Conservation (phyloP, 1,140 invertebrate species). For the Laodelphax striatellus region DNA sequence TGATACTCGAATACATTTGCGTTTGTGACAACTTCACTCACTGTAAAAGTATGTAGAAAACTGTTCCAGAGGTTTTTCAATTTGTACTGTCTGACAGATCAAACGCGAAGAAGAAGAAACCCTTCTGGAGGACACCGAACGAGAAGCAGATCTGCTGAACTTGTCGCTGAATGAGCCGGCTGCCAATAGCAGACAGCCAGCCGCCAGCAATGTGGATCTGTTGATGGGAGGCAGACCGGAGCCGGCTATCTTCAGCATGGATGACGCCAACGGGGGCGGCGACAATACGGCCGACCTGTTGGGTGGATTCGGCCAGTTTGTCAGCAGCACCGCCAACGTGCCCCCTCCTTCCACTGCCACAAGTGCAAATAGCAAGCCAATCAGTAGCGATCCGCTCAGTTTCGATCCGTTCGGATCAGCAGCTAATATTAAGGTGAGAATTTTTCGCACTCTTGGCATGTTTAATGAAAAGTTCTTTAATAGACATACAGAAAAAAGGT, state of each 20-base stretch:
- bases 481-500: too few relatives aligned
- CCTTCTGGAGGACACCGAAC: slow-evolving; percentile 12
- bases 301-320: slow-evolving; percentile 8
- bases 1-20: too few relatives aligned
- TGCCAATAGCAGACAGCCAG: not conserved
- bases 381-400: slow-evolving; percentile 2
- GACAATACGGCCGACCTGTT: not conserved
- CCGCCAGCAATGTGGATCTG: not conserved
- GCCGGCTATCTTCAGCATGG: not conserved
- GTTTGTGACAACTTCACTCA: too few relatives aligned
- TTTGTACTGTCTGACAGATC: too few relatives aligned
- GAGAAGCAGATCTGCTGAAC: slow-evolving; percentile 5
- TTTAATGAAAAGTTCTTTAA: too few relatives aligned
- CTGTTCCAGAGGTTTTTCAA: too few relatives aligned
- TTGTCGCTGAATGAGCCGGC: not conserved
- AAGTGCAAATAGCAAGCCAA: not conserved
- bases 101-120: slow-evolving; percentile 7
- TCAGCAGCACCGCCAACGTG: not conserved
- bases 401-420: slow-evolving; percentile 9
- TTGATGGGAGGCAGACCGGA: not conserved
- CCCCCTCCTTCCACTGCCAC: not conserved
- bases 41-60: too few relatives aligned
- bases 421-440: not conserved
- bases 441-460: too few relatives aligned
- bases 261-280: not conserved